These are phyloP conservation scores for Mizuhopecten yessoensis DNA, from an alignment of 1,140 invertebrate genomes.

Conservation along the genomic window DNA sequence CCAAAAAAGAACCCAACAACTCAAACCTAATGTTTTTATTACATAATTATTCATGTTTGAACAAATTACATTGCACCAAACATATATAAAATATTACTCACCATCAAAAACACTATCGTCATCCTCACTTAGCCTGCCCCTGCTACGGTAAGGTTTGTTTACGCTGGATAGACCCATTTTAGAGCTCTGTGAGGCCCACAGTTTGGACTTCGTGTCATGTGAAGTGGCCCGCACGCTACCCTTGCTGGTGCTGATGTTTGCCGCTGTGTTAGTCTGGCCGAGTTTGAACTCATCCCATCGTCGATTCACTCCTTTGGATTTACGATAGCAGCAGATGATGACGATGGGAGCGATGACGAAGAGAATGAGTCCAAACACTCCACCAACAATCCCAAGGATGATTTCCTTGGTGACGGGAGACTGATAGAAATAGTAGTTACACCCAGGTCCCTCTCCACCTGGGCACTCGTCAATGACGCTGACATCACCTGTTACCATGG, in stretches of 20 bases:
- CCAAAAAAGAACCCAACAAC: too few species aligned
- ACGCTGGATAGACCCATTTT: constrained; percentile 47
- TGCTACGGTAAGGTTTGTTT: constrained; percentile 41
- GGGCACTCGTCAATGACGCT: constrained; percentile 40
- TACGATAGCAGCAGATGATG: constrained; percentile 59
- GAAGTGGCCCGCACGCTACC: constrained; percentile 17
- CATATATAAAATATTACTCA: too few species aligned
- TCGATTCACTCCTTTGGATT: constrained; percentile 64
- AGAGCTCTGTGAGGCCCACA: constrained; percentile 52
- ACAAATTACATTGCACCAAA: too few species aligned
- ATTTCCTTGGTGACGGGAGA: constrained; percentile 63
- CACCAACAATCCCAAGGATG: constrained; percentile 70
- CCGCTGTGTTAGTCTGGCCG: constrained; percentile 50
- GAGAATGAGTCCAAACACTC: constrained; percentile 63
- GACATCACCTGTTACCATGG: neutral
- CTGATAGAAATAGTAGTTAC: constrained; percentile 62
- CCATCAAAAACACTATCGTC: neutral
- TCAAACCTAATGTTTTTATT: too few species aligned
- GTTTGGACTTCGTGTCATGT: constrained; percentile 30
- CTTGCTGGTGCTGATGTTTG: constrained; percentile 30
- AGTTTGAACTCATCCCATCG: constrained; percentile 65
- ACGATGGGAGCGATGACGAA: constrained; percentile 63
- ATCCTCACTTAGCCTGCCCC: neutral
- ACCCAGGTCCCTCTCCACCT: constrained; percentile 66
- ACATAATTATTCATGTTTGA: too few species aligned